These are phyloP conservation scores for Enteromius trimaculatus DNA, from an alignment of 2,797 vertebrate species.

Conservation along the genomic window DNA sequence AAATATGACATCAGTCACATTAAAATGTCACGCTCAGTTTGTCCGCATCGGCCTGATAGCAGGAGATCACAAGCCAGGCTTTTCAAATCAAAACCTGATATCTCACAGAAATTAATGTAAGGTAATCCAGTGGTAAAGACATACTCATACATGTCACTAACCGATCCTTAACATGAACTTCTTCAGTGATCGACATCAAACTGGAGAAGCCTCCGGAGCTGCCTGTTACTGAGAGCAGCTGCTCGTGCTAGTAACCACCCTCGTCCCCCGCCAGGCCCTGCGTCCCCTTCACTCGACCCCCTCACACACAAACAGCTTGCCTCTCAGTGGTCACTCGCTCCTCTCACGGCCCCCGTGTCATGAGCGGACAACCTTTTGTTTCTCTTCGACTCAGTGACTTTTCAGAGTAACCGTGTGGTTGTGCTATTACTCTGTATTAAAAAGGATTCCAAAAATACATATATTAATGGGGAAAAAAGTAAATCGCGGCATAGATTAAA, in stretches of 20 bases:
- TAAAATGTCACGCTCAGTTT: background rate
- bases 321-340: slow-evolving; percentile 79
- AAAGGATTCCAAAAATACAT: slow-evolving; percentile 65
- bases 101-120: background rate
- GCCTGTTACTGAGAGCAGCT: slow-evolving; percentile 91
- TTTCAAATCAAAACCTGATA: background rate
- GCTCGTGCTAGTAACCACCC: slow-evolving; percentile 86
- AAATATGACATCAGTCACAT: background rate
- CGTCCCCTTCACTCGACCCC: slow-evolving; percentile 54
- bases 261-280: slow-evolving; percentile 14
- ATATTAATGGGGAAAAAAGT: slow-evolving; percentile 60
- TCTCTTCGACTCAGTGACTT: slow-evolving; percentile 83
- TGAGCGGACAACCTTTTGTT: slow-evolving; percentile 74
- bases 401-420: slow-evolving; percentile 84
- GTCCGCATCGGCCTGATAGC: background rate
- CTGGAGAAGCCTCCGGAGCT: slow-evolving; percentile 89
- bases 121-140: background rate
- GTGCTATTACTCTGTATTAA: slow-evolving; percentile 82
- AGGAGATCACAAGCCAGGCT: background rate
- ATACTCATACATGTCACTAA: background rate
- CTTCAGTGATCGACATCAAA: slow-evolving; percentile 91
- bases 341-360: slow-evolving; percentile 76
- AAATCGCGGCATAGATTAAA: slow-evolving; percentile 72
- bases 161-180: slow-evolving; percentile 75
- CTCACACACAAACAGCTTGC: slow-evolving; percentile 70